Evolutionary conservation across 2,113 vertebrate genomes (phyloP), one percentile per base, ranked within the genome.

Genomic region (Anoura caudifer): DNA sequence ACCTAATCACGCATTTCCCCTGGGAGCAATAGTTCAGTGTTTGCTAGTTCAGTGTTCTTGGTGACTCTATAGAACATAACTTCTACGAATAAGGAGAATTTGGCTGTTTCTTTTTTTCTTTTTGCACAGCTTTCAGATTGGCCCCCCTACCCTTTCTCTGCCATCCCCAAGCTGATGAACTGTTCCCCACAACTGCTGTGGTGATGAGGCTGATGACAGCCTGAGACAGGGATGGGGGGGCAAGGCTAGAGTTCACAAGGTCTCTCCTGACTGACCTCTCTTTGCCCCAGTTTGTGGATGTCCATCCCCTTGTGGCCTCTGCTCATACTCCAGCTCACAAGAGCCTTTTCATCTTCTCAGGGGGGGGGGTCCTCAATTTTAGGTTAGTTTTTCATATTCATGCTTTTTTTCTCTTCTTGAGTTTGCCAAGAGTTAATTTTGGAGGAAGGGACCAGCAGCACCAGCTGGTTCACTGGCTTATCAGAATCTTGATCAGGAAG

Each of bases 271-370:
- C 15, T 36, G 36, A 1, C 24, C 28, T 6, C n/a, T 41, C 5
- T 38, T 43, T 65, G 9, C 31, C n/a, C 8, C 16, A 5, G 69
- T 2, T 11, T 52, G 33, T n/a, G 38, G 20, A 13, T 12, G 2
- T 1, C 22, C n/a, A 1, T 12, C 2, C 22, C 11, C 16, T 28
- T 0, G 0, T 1, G 7, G 10, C 9, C 1, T 2, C 4, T 7
- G 13, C 17, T 86, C 47, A n/a, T 7, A 12, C 7, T 61, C 67
- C 16, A 31, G 4, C 12, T 92, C 61, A 33, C 38, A 28, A 73
- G 33, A 59, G 31, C 5, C 69, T 50, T 50, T n/a, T 56, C 41
- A 19, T 52, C 31, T 86, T 63, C n/a, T 67, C 56, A 52, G 43
- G n/a, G 56, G 4, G 12, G 45, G 43, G n/a, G 56, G 4, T 8